Evolutionary conservation across 2,888 invertebrate species (phyloP), one percentile per base, ranked within the genome.

Genomic region (Agrotis exclamationis): DNA sequence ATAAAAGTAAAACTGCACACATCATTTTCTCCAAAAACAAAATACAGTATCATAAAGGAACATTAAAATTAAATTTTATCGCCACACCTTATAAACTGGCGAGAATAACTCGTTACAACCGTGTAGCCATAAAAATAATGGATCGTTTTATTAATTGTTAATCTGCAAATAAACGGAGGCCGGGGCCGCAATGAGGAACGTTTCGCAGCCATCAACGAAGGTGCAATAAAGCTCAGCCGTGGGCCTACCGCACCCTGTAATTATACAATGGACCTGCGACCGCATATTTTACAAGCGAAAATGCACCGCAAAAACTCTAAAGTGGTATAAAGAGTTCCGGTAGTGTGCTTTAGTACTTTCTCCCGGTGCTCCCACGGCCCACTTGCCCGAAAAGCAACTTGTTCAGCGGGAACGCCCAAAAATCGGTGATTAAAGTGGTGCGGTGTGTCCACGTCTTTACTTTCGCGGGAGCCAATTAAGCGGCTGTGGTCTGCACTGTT

Each of bases 341-440:
- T 89, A 89, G 86, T 88, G 87, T 88, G 79, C 86, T 83, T 84
- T 82, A 82, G 84, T 89, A 96, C 96, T 96, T 96, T 96, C 95
- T 93, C 95, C 94, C 85, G 88, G 86, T 91, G 89, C 89, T 95
- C 95, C 93, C 95, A 95, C 94, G 95, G 90, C 95, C 91, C 87
- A 93, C 93, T 93, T 94, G 92, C 80, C 86, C 87, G 83, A 88
- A 90, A 90, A 87, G 79, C 86, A 90, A 91, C 94, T 88, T 85
- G 93, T 92, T 91, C 83, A 88, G 85, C 92, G 86, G 95, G 94
- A 95, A 94, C 95, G 94, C 95, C 96, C 95, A 95, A 95, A 89
- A 93, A 90, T 89, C 87, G 91, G 90, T 93, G 94, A 95, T 95
- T 95, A 93, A 95, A 94, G 85, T 89, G 87, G 90, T 87, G 86